Evolutionary conservation across 2,888 invertebrate genomes (phyloP).

Genomic region (Oligia strigilis): DNA sequence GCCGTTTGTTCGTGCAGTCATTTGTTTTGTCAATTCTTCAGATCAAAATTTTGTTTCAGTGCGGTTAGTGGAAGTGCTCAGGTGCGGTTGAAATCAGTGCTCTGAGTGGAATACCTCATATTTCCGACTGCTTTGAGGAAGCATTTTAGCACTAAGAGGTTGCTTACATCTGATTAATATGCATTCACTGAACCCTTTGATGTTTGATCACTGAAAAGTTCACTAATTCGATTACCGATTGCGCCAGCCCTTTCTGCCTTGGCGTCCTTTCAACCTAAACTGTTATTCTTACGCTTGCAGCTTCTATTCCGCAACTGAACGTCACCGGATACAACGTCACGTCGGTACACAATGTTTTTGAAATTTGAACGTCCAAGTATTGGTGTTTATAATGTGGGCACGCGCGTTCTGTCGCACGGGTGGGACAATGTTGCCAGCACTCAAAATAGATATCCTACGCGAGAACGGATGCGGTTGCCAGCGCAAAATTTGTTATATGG

Average conservation of each 20-base stretch:
- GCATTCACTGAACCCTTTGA: slow-evolving; percentile 5
- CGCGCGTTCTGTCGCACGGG: slow-evolving; percentile 87
- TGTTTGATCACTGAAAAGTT: slow-evolving; percentile 16
- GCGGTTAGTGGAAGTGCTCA: too few species aligned
- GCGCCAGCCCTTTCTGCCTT: slow-evolving; percentile 42
- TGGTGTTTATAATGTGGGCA: slow-evolving; percentile 87
- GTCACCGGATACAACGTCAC: slow-evolving; percentile 89
- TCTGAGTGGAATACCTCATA: not conserved
- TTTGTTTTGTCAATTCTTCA: not conserved
- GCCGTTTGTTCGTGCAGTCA: not conserved
- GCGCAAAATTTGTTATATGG: slow-evolving; percentile 65
- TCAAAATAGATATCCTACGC: slow-evolving; percentile 82
- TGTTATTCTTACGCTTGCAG: slow-evolving; percentile 60
- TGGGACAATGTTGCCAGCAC: slow-evolving; percentile 87
- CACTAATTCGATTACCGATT: slow-evolving; percentile 19
- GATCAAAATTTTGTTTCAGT: not conserved
- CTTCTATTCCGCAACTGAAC: slow-evolving; percentile 71
- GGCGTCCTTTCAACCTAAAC: slow-evolving; percentile 53
- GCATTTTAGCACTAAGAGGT: not conserved
- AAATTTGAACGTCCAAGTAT: slow-evolving; percentile 86
- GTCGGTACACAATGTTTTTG: slow-evolving; percentile 87
- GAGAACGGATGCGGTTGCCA: slow-evolving; percentile 72
- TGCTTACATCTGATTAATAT: slow-evolving; percentile 6
- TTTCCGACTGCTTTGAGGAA: not conserved
- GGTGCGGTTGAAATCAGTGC: too few species aligned